phyloP scores from a whole-genome alignment of 2,113 vertebrate species.

The Haemorhous mexicanus region DNA sequence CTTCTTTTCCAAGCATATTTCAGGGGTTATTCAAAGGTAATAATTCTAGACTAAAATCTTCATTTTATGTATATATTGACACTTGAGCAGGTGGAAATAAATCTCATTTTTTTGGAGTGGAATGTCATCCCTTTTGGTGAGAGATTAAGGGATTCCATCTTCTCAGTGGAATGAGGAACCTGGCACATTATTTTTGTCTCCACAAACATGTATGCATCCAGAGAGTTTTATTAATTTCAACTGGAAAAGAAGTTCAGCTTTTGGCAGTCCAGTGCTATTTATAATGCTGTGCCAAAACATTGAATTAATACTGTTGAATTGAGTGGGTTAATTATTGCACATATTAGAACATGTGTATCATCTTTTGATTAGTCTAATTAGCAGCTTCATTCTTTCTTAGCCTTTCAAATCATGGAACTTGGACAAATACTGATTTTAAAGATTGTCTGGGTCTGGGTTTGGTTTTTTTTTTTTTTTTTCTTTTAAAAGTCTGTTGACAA shows the following conservation, averaged over 20 bases:
- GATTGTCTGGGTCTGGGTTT: background rate
- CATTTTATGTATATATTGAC: background rate
- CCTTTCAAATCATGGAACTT: background rate
- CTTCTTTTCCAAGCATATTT: background rate
- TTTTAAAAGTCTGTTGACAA: background rate
- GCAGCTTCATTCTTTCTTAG: background rate
- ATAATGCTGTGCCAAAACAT: background rate
- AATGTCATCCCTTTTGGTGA: background rate
- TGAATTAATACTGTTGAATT: background rate
- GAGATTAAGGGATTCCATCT: background rate
- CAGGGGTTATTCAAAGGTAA: background rate
- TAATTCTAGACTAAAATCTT: background rate
- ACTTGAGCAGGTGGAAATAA: background rate
- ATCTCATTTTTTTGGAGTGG: background rate
- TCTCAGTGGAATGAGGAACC: background rate
- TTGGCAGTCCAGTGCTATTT: background rate
- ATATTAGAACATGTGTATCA: background rate
- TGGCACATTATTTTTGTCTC: background rate
- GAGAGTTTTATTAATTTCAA: background rate
- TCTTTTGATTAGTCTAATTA: conserved; percentile 3
- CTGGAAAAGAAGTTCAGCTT: background rate
- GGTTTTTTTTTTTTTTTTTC: background rate
- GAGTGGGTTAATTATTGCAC: background rate
- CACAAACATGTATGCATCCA: background rate
- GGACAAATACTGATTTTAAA: background rate